A percentile compares a stretch with the other conserved stretches of the same genome.
Conservation (phyloP, 2,797 vertebrate species). For the Choloepus didactylus region DNA sequence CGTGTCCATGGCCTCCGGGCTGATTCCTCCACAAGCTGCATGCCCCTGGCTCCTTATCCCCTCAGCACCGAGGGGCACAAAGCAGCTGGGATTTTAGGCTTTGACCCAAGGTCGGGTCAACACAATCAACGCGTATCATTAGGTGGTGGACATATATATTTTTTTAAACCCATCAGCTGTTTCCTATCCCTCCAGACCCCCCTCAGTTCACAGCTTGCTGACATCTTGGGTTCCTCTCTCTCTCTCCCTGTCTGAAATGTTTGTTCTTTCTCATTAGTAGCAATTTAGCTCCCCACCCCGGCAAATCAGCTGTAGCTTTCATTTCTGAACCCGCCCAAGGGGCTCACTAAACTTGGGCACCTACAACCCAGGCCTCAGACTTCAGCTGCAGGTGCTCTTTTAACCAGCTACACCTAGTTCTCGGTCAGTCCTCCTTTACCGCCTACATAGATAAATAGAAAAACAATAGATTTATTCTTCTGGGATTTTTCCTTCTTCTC, state of each 20-base stretch:
- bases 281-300: no score
- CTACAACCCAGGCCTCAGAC: not conserved
- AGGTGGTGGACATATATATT: not conserved
- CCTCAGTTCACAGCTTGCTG: not conserved
- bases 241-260: not conserved
- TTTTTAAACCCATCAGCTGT: not conserved
- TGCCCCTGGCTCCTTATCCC: not conserved
- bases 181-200: not conserved
- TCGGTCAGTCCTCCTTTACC: not conserved
- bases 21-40: not conserved
- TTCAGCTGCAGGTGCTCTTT: not conserved
- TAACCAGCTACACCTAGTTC: not conserved
- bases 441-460: not conserved
- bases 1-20: not conserved
- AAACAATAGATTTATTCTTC: conserved; percentile 27
- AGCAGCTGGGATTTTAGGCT: not conserved
- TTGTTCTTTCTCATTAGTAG: not conserved
- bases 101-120: not conserved
- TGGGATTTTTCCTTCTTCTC: not conserved
- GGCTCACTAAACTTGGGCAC: not conserved
- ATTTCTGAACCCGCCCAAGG: not conserved
- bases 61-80: not conserved
- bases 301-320: not conserved
- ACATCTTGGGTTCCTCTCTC: not conserved
- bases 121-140: not conserved